A percentile compares a stretch with the other conserved stretches of the same genome.
These are phyloP conservation scores for Hydrochoerus hydrochaeris DNA, from an alignment of 2,113 vertebrate genomes.

Conservation along the genomic window DNA sequence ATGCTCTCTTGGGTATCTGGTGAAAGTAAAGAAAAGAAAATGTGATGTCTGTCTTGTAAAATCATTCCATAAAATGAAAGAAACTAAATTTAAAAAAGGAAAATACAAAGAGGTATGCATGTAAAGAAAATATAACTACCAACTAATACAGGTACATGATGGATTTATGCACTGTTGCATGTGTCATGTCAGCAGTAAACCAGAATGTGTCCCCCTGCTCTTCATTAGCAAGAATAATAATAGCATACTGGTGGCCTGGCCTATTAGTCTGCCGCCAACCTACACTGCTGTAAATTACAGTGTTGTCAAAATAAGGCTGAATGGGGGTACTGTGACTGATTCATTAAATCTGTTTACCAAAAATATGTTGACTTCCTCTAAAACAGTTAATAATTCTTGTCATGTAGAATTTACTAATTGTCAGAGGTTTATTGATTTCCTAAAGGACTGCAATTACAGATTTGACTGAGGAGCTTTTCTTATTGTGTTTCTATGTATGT, in stretches of 20 bases:
- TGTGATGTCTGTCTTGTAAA: neutral
- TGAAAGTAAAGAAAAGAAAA: neutral
- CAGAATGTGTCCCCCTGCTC: neutral
- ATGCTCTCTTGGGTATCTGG: neutral
- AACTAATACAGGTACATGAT: fast-evolving
- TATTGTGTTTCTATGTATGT: neutral
- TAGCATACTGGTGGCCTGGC: neutral
- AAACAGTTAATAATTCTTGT: constrained; percentile 55
- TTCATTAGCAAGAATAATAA: neutral
- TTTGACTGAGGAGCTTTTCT: constrained; percentile 10
- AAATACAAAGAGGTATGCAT: neutral
- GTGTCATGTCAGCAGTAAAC: neutral
- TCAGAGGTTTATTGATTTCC: constrained; percentile 21
- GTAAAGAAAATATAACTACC: neutral
- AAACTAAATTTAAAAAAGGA: neutral
- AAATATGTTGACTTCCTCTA: constrained; percentile 20
- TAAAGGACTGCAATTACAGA: constrained; percentile 33
- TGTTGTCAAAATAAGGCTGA: constrained; percentile 59
- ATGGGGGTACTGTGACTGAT: neutral
- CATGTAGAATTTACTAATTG: constrained; percentile 58
- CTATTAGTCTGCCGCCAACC: neutral
- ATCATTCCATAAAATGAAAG: neutral
- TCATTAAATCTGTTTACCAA: constrained; percentile 68
- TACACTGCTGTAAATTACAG: constrained; percentile 40
- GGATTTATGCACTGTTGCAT: neutral